phyloP scores from a whole-genome alignment of 2,888 invertebrate genomes.

The Drosophila flavopinicola region DNA sequence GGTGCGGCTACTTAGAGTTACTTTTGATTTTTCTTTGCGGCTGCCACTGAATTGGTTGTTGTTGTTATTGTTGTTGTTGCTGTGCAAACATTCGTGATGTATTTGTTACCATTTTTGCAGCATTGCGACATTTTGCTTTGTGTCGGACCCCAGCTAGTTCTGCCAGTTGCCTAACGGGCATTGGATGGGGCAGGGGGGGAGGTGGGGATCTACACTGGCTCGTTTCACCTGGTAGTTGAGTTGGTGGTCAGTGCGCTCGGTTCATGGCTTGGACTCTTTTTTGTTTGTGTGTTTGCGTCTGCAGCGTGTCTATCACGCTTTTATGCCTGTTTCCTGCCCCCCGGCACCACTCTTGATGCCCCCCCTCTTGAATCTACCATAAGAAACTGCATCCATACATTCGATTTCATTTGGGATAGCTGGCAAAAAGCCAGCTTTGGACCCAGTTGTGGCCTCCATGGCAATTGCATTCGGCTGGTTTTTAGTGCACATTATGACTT shows the following conservation, averaged over 20 bases:
- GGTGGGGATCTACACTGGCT: constrained; percentile 34
- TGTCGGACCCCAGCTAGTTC: constrained; percentile 52
- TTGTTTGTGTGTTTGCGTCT: constrained; percentile 24
- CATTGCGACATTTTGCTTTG: constrained; percentile 55
- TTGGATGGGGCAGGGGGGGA: not conserved
- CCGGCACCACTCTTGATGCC: not conserved
- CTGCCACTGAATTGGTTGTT: constrained; percentile 44
- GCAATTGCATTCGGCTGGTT: constrained; percentile 56
- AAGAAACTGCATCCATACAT: constrained; percentile 32
- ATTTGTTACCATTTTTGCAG: constrained; percentile 49
- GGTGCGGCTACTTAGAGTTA: constrained; percentile 16
- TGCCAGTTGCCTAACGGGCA: constrained; percentile 44
- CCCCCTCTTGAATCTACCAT: too few relatives aligned
- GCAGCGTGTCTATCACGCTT: constrained; percentile 45
- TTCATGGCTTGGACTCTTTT: constrained; percentile 19
- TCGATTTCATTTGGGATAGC: constrained; percentile 43
- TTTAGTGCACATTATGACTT: constrained; percentile 64
- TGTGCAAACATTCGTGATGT: constrained; percentile 14
- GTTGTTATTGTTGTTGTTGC: not conserved
- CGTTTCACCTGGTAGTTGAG: constrained; percentile 34
- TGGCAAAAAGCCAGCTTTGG: constrained; percentile 9
- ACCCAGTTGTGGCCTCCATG: constrained; percentile 15
- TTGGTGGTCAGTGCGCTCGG: constrained; percentile 32
- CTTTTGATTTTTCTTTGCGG: constrained; percentile 7
- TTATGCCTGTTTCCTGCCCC: constrained; percentile 3